A percentile compares a stretch with the other conserved stretches of the same genome.
Conservation (phyloP, 2,113 vertebrate species). For the Corythornis cristatus region DNA sequence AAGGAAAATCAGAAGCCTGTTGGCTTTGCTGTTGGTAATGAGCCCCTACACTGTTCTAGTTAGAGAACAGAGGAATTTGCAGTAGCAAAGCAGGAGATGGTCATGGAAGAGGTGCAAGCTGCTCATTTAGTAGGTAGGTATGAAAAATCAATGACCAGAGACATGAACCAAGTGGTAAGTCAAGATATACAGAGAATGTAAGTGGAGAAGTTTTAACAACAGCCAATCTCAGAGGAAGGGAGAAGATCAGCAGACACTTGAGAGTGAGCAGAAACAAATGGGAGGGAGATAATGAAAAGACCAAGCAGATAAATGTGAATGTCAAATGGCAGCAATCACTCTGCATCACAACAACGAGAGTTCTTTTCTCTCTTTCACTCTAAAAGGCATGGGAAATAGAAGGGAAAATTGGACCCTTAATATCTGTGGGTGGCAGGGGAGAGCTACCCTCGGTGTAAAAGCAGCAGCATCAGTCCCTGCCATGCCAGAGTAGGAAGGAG, state of each 20-base stretch:
- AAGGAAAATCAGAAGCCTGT: conserved; percentile 18
- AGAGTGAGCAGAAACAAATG: conserved; percentile 53
- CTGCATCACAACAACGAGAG: conserved; percentile 51
- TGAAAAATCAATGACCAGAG: conserved; percentile 52
- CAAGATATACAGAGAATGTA: conserved; percentile 56
- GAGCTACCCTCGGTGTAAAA: background rate
- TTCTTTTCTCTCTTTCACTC: conserved; percentile 33
- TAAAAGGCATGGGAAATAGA: conserved; percentile 15
- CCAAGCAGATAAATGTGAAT: conserved; percentile 40
- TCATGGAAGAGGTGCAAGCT: conserved; percentile 36
- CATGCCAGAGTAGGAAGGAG: background rate
- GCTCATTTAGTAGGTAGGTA: conserved; percentile 46
- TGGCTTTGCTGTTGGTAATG: conserved; percentile 38
- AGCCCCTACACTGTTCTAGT: conserved; percentile 14
- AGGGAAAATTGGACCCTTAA: conserved; percentile 48
- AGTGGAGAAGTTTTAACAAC: conserved; percentile 57
- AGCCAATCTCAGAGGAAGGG: conserved; percentile 39
- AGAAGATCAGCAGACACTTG: conserved; percentile 41
- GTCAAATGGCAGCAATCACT: conserved; percentile 66
- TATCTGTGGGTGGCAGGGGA: background rate
- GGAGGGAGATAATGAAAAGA: conserved; percentile 64
- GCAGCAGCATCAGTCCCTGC: background rate
- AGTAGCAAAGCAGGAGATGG: conserved; percentile 17
- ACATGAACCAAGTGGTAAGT: conserved; percentile 45
- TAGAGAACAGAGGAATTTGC: conserved; percentile 20